Evolutionary conservation across 2,113 vertebrate genomes (phyloP).

Genomic region (Oncorhynchus keta): DNA sequence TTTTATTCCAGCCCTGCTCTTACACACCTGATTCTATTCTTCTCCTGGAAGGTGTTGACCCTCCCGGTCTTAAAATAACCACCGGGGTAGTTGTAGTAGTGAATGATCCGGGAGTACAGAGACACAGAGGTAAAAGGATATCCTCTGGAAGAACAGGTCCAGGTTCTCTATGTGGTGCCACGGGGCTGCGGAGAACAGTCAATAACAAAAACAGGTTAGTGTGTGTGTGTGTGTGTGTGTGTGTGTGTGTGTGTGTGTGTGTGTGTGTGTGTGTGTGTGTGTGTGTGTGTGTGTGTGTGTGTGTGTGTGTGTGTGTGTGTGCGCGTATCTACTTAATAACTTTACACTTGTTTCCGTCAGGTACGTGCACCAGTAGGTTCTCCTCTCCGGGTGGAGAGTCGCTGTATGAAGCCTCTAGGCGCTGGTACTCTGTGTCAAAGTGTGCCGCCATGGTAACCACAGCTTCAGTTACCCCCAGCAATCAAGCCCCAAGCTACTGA

Average conservation of each 20-base stretch:
- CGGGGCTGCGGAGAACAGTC: constrained; percentile 76
- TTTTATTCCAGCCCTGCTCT: no score
- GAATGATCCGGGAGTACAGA: background rate
- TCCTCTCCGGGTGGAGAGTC: constrained; percentile 93
- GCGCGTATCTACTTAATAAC: background rate
- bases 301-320: constrained; percentile 10
- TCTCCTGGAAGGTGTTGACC: no score
- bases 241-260: background rate
- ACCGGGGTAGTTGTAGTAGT: background rate
- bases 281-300: background rate
- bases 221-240: background rate
- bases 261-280: background rate
- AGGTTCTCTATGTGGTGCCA: constrained; percentile 99
- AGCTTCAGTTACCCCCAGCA: constrained; percentile 40
- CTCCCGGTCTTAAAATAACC: no score
- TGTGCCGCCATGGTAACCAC: constrained; percentile 85
- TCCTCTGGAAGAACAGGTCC: constrained; percentile 97
- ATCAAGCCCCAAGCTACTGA: constrained; percentile 39
- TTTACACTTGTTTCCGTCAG: constrained; percentile 93
- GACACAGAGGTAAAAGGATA: constrained; percentile 82
- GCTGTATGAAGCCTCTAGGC: constrained; percentile 90
- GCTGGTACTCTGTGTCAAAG: constrained; percentile 94
- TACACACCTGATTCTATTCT: no score
- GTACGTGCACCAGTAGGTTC: constrained; percentile 88
- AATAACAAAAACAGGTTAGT: background rate